Conservation (phyloP, 2,888 invertebrate species). For the Thysanoteuthis rhombus region DNA sequence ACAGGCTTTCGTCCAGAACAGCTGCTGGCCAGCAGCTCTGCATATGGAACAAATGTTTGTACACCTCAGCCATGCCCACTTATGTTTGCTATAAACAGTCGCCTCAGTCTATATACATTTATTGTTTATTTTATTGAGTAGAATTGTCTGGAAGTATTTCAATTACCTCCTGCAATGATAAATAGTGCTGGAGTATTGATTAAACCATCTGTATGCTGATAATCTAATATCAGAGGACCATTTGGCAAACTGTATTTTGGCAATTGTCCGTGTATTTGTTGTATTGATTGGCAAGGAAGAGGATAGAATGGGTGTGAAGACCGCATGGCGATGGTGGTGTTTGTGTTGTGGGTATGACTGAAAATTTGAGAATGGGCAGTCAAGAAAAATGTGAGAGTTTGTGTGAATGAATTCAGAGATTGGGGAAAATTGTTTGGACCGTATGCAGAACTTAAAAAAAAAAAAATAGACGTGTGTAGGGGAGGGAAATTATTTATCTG, state of each 20-base stretch:
- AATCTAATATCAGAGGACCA: not conserved
- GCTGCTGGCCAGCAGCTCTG: not conserved
- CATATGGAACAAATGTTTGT: not conserved
- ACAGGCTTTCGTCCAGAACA: not conserved
- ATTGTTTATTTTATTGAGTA: constrained; percentile 12
- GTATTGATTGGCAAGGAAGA: not conserved
- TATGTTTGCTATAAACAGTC: not conserved
- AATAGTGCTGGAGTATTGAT: not conserved
- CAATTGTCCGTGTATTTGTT: not conserved
- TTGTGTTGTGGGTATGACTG: not conserved
- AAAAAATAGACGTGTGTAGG: not conserved
- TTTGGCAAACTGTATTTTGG: constrained; percentile 12
- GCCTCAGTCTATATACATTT: not conserved
- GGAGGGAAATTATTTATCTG: not conserved
- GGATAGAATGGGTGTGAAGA: not conserved
- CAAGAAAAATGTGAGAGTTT: not conserved
- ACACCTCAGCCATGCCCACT: not conserved
- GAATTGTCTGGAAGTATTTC: constrained; percentile 12
- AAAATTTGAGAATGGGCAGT: not conserved
- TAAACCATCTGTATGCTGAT: not conserved
- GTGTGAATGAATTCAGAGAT: not conserved
- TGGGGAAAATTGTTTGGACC: not conserved
- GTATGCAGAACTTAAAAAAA: not conserved
- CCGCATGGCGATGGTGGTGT: not conserved
- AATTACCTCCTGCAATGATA: not conserved